These are phyloP conservation scores for Alcedo atthis DNA, from an alignment of 2,797 vertebrate species.

Conservation along the genomic window DNA sequence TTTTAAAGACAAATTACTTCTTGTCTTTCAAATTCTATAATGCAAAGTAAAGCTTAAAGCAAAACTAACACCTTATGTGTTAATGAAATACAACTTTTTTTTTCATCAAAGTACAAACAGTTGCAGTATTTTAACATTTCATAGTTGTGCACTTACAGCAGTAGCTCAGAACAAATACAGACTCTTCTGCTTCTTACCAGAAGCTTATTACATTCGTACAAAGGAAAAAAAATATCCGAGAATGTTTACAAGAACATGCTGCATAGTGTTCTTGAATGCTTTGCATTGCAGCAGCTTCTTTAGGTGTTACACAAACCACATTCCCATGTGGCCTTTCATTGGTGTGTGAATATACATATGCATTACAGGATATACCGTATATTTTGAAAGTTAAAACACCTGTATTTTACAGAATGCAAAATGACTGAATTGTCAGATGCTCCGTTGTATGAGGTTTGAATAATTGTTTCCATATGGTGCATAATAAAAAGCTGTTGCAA, in stretches of 20 bases:
- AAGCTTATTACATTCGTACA: not conserved
- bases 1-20: not conserved
- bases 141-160: not conserved
- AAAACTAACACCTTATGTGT: not conserved
- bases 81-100: not conserved
- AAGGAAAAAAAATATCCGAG: too few relatives aligned
- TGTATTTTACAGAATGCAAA: not conserved
- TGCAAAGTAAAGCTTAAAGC: not conserved
- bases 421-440: not conserved
- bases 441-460: not conserved
- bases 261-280: not conserved
- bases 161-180: not conserved
- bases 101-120: not conserved
- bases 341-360: not conserved
- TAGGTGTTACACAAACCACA: not conserved
- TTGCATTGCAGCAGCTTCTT: not conserved
- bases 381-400: not conserved
- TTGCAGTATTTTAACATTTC: not conserved
- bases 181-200: not conserved
- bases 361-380: not conserved
- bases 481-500: slow-evolving; percentile 14
- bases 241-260: not conserved
- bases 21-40: not conserved
- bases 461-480: slow-evolving; percentile 24
- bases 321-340: not conserved